Evolutionary conservation across 2,888 invertebrate genomes (phyloP).

Genomic region (Archips xylosteana): DNA sequence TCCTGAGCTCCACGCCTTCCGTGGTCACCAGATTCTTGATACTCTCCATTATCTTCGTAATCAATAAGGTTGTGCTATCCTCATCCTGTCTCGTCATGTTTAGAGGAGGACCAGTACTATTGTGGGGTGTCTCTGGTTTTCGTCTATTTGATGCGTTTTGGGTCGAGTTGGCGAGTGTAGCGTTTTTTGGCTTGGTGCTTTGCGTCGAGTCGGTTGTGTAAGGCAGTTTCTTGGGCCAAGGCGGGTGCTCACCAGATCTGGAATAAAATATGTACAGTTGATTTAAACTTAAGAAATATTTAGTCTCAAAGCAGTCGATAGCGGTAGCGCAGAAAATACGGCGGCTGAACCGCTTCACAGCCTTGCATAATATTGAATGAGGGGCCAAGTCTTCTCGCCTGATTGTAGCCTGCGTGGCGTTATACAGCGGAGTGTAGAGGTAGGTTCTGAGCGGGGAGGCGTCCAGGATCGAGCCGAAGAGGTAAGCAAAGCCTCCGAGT

Average conservation of each 20-base stretch:
- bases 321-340: no score
- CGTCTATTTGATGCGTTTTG: constrained; percentile 41
- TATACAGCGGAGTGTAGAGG: constrained; percentile 78
- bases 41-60: constrained; percentile 65
- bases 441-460: constrained; percentile 78
- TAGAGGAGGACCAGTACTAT: constrained; percentile 45
- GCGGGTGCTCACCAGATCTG: constrained; percentile 65
- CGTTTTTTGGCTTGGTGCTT: constrained; percentile 48
- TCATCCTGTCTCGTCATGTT: constrained; percentile 54
- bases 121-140: constrained; percentile 41
- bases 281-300: neutral
- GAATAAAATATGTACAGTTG: constrained; percentile 39
- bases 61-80: constrained; percentile 60
- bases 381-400: constrained; percentile 52
- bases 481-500: constrained; percentile 88
- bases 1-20: constrained; percentile 59
- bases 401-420: constrained; percentile 72
- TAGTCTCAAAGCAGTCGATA: no score
- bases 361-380: no score
- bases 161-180: constrained; percentile 45
- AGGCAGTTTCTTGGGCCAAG: constrained; percentile 62
- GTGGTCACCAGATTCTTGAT: constrained; percentile 64
- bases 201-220: constrained; percentile 48
- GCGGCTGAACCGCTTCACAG: no score
- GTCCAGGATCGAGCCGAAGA: constrained; percentile 88